Evolutionary conservation across 2,797 vertebrate species (phyloP).

Genomic region (Hypotaenidia okinawae): DNA sequence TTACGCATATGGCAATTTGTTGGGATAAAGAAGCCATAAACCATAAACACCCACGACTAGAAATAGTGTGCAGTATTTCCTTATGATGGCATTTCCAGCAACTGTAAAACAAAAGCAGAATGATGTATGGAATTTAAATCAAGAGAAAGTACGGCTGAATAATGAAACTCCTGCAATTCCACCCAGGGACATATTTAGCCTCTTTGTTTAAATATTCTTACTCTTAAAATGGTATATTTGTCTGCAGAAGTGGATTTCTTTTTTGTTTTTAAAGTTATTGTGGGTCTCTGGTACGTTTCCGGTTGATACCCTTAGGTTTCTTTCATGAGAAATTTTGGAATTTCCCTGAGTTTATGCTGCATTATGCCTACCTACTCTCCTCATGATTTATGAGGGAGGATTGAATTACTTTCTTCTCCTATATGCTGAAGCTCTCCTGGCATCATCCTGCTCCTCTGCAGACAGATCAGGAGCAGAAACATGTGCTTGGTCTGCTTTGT

Average conservation of each 20-base stretch:
- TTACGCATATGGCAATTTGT: background rate
- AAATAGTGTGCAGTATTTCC: conserved; percentile 12
- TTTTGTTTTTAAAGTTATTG: background rate
- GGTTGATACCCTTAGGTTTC: background rate
- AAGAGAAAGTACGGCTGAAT: background rate
- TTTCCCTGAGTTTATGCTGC: background rate
- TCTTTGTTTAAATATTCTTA: background rate
- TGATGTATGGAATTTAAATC: background rate
- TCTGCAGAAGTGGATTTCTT: background rate
- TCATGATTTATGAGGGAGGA: background rate
- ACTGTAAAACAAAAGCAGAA: conserved; percentile 19
- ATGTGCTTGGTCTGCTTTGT: background rate
- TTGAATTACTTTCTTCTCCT: background rate
- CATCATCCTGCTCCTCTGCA: background rate
- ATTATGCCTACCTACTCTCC: background rate
- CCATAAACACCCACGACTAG: background rate
- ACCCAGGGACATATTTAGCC: background rate
- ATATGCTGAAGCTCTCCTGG: background rate
- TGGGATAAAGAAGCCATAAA: background rate
- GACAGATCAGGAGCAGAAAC: background rate
- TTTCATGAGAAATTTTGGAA: background rate
- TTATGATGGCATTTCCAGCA: conserved; percentile 46
- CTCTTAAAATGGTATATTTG: background rate
- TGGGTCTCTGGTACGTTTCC: background rate
- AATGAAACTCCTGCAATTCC: background rate